Evolutionary conservation across 2,888 invertebrate species (phyloP).

Genomic region (Drosophila multiciliata): DNA sequence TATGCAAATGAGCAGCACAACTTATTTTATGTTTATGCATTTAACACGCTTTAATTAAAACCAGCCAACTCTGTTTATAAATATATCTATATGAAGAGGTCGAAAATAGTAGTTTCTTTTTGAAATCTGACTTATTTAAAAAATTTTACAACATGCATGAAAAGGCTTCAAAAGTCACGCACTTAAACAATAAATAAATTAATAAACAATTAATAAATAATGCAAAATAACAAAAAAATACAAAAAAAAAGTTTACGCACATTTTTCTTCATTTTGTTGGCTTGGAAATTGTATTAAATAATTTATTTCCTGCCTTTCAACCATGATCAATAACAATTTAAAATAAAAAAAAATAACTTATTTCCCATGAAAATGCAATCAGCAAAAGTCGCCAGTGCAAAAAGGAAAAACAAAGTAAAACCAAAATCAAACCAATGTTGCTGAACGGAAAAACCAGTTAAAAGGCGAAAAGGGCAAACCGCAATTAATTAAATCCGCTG

Average conservation of each 20-base stretch:
- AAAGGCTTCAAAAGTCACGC: not conserved
- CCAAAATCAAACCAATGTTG: constrained; percentile 26
- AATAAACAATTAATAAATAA: not conserved
- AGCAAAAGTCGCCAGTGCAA: constrained; percentile 35
- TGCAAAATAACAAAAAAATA: not conserved
- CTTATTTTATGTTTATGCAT: not conserved
- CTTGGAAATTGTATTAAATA: constrained; percentile 41
- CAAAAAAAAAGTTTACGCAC: not conserved
- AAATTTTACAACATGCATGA: not conserved
- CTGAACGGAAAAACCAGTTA: constrained; percentile 32
- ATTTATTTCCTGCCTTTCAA: constrained; percentile 45
- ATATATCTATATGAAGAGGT: not conserved
- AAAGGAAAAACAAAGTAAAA: constrained; percentile 11
- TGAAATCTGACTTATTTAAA: not conserved
- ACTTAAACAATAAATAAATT: not conserved
- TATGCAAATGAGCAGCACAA: not conserved
- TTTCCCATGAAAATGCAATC: constrained; percentile 60
- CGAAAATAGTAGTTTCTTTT: not conserved
- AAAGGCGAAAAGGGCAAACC: constrained; percentile 61
- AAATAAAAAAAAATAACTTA: constrained; percentile 32
- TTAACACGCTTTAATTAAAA: not conserved
- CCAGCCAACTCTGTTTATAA: not conserved
- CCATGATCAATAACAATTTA: constrained; percentile 44
- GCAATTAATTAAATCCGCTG: constrained; percentile 66
- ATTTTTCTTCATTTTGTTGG: constrained; percentile 10